phyloP scores from a whole-genome alignment of 1,140 invertebrate species.

The Plectrocnemia conspersa region DNA sequence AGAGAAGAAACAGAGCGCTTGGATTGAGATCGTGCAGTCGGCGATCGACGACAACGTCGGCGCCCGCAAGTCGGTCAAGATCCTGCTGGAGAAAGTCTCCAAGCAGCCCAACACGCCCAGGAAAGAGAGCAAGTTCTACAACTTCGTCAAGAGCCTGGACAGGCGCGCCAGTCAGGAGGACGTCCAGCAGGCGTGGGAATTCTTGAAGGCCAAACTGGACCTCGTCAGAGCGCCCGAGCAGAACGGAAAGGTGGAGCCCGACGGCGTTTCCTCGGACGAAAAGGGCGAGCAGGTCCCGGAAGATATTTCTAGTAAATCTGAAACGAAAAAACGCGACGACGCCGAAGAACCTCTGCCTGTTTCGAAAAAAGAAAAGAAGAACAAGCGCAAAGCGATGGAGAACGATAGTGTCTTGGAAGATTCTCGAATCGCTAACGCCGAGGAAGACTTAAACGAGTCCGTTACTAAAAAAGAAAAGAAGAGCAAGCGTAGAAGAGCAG shows the following conservation, averaged over 20 bases:
- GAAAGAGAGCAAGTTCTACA: slow-evolving; percentile 84
- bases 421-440: neutral
- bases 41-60: slow-evolving; percentile 61
- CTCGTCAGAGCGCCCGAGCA: slow-evolving; percentile 44
- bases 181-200: slow-evolving; percentile 62
- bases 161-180: slow-evolving; percentile 52
- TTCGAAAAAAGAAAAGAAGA: neutral
- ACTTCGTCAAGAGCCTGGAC: slow-evolving; percentile 64
- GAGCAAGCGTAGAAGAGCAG: slow-evolving; percentile 7
- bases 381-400: neutral
- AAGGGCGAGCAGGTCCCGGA: slow-evolving; percentile 8
- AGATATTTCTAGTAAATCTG: slow-evolving; percentile 6
- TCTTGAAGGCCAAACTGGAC: slow-evolving; percentile 64
- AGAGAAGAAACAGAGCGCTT: slow-evolving; percentile 82
- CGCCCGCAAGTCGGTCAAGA: slow-evolving; percentile 54
- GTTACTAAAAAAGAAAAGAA: slow-evolving; percentile 29
- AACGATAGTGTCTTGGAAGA: neutral
- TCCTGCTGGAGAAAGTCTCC: slow-evolving; percentile 66
- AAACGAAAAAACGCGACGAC: neutral
- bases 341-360: neutral
- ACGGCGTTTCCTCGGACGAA: slow-evolving; percentile 6
- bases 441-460: slow-evolving; percentile 32
- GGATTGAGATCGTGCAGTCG: slow-evolving; percentile 77
- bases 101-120: slow-evolving; percentile 85
- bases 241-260: slow-evolving; percentile 11